These are phyloP conservation scores for Pseudoatta argentina DNA, from an alignment of 1,140 invertebrate species.

Conservation along the genomic window DNA sequence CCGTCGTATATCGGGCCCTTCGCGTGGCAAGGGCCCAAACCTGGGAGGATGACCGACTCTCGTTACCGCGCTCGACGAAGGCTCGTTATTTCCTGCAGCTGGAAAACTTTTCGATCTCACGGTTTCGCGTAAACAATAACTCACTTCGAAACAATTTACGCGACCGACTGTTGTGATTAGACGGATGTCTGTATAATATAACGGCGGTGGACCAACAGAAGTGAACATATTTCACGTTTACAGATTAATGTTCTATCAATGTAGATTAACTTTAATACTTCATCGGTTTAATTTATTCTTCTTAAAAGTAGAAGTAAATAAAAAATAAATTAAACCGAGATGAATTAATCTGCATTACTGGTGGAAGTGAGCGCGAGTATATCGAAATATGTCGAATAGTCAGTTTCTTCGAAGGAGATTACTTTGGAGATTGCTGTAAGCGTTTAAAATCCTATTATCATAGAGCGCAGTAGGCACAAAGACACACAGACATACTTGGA, in stretches of 20 bases:
- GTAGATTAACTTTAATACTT: no score
- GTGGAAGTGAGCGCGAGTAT: no score
- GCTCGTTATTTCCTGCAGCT: constrained; percentile 24
- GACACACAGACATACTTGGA: not conserved
- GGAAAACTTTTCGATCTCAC: not conserved
- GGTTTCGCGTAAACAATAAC: not conserved
- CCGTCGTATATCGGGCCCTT: constrained; percentile 49
- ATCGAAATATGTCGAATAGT: not conserved
- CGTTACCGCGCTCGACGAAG: constrained; percentile 24
- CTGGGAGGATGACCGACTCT: constrained; percentile 32
- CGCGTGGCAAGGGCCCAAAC: constrained; percentile 46
- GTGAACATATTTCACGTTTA: not conserved
- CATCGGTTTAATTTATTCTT: no score
- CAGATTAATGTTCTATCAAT: not conserved
- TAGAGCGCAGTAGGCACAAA: not conserved
- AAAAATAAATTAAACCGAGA: no score
- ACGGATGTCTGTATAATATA: not conserved
- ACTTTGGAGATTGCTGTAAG: not conserved
- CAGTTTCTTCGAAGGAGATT: not conserved
- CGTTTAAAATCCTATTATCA: not conserved
- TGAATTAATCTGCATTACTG: no score
- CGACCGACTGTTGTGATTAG: not conserved
- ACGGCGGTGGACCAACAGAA: not conserved
- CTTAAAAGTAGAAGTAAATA: no score
- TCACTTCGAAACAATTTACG: not conserved